Percentiles rank a stretch among this genome's conserved stretches.
Evolutionary conservation across 2,797 vertebrate species (phyloP).

Genomic region (Anas bernieri): DNA sequence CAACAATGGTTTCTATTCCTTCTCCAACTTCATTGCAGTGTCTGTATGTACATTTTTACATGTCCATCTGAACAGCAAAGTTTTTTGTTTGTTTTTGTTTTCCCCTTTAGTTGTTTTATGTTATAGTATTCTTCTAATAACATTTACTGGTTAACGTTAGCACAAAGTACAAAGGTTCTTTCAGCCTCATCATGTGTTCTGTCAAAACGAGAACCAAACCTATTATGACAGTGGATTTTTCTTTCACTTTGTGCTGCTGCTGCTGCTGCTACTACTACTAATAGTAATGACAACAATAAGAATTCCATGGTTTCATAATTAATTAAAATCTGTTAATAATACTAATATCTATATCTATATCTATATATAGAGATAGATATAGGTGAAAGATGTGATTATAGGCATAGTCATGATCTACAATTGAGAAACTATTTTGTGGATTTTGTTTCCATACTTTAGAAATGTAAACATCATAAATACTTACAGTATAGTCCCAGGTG

Average conservation of each 20-base stretch:
- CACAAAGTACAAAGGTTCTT: background rate
- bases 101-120: too few relatives aligned
- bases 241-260: background rate
- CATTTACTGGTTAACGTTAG: background rate
- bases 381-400: background rate
- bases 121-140: background rate
- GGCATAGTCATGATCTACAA: background rate
- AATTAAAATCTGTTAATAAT: background rate
- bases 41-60: background rate
- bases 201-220: background rate
- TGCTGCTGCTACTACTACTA: accelerated
- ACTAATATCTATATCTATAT: too few relatives aligned
- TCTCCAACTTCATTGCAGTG: background rate
- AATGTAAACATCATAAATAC: background rate
- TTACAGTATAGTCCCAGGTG: background rate
- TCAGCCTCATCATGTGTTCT: background rate
- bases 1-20: background rate
- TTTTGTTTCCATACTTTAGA: background rate
- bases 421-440: background rate
- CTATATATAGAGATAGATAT: background rate
- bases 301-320: background rate
- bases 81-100: background rate
- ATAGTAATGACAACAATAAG: background rate
- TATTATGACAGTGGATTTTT: background rate
- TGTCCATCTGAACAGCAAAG: background rate